Base-by-base conservation (phyloP, 1,140 invertebrate genomes). In the Plutomurus gul region DNA sequence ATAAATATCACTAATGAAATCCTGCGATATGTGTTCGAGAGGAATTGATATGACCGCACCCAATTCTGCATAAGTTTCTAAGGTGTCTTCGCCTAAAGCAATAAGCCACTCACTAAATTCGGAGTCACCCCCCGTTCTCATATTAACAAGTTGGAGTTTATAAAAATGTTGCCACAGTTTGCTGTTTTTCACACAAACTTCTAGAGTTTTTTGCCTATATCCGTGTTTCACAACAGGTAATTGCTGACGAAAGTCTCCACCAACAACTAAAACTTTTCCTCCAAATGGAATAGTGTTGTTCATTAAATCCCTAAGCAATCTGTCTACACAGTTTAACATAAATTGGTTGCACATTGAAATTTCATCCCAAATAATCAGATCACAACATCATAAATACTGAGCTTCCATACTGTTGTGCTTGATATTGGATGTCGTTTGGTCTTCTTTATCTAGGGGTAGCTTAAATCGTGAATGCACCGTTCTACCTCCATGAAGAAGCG, bases 131-230 rank as follows among this genome's bases (percentile, higher is more conserved):
- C 0, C 0, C 3, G 36, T 39, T 27, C 75, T 22, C 75, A 76
- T 65, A 43, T 76, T 76, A n/a, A 10, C 0, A 11, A 76, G 13
- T 16, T 30, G 11, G 4, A 60, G 27, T 43, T 25, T 60, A 0
- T 65, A 6, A 60, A 76, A 76, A 0, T 72, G 0, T 8, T 39
- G 46, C 74, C 78, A 76, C 0, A 75, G 4, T 16, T 7, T 10
- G 11, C 25, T 33, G 11, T 33, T 36, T 37, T 75, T 75, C 1
- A 75, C 22, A 22, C 81, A 82, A n/a, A 79, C 71, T 76, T 84
- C 39, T 0, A 86, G 46, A 8, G 81, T 56, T 47, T 80, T 37
- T 8, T 83, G 76, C 60, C 78, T 56, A 27, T 78, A 22, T 16
- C 49, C 36, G 36, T 65, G 74, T 16, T 39, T 30, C 16, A 81